Evolutionary conservation across 2,113 vertebrate genomes (phyloP), one percentile per base, ranked within the genome.

Genomic region (Tricholaema leucomelas): DNA sequence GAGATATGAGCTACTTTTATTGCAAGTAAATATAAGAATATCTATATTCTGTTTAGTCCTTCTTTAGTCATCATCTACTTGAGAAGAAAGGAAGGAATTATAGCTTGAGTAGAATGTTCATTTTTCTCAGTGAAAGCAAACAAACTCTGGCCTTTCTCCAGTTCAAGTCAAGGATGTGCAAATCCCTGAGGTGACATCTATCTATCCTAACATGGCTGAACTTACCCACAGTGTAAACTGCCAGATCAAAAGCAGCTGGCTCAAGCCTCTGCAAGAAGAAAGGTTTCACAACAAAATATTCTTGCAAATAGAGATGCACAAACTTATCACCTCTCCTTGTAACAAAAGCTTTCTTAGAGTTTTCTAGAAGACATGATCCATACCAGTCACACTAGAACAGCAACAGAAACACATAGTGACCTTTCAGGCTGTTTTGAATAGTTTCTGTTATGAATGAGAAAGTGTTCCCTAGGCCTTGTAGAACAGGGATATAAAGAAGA

Each of bases 1-100:
- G 92, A 94, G 36, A 83, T 91, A 63, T 48, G 75, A 94, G 72
- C 65, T 85, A 83, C 72, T 67, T 80, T 93, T 28, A 48, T 81
- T 92, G 65, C 46, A 79, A 92, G 75, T 85, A 92, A 96, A 89
- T 77, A 73, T 42, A 85, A 91, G 74, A 79, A 76, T 60, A 92
- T 88, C 83, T 92, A 46, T 36, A 69, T 70, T 72, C 77, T 72
- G 71, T 64, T 95, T 81, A 93, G 90, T 46, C 77, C 69, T 90
- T 85, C 90, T 90, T 84, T 81, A 95, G 67, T 84, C 64, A 91
- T 72, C 77, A 61, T 79, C 74, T 84, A 1, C 54, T 87, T 46
- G 33, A 31, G 78, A 94, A 90, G 82, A 83, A 92, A 81, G 55
- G 55, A 84, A 87, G 40, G 78, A 81, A 84, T 55, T 38, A 70